Percentiles rank a stretch among this genome's conserved stretches.
Evolutionary conservation across 2,113 vertebrate species (phyloP).

Genomic region (Eulemur macaco): DNA sequence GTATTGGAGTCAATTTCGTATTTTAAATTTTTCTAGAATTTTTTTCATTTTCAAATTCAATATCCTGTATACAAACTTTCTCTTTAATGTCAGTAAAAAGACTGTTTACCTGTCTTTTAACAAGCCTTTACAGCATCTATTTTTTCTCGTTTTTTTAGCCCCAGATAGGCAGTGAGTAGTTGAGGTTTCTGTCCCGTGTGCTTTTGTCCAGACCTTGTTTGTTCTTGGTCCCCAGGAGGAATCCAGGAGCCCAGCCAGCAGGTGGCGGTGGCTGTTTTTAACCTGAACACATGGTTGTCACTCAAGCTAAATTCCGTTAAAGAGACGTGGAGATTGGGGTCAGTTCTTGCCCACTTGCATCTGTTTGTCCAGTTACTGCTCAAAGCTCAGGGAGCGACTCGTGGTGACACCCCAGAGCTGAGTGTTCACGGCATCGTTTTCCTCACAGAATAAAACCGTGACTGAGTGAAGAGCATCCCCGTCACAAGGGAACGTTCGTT

Average conservation of each 20-base stretch:
- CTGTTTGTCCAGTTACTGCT: accelerated
- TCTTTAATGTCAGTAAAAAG: background rate
- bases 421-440: accelerated
- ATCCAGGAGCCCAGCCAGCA: accelerated
- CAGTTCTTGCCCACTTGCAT: background rate
- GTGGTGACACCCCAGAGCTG: accelerated
- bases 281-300: background rate
- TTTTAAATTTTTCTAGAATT: background rate
- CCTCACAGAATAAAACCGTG: background rate
- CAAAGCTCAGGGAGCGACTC: too few relatives aligned
- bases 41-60: background rate
- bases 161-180: accelerated
- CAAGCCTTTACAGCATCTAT: background rate
- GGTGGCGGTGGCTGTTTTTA: background rate
- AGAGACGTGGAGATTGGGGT: background rate
- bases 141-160: background rate
- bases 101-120: accelerated
- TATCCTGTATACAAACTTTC: background rate
- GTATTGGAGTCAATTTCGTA: background rate
- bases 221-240: accelerated
- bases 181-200: accelerated
- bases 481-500: accelerated
- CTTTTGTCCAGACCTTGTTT: accelerated
- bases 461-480: accelerated
- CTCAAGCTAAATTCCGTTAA: background rate